A percentile compares a stretch with the other conserved stretches of the same genome.
These are phyloP conservation scores for Daktulosphaira vitifoliae DNA, from an alignment of 1,140 invertebrate species.

Conservation along the genomic window DNA sequence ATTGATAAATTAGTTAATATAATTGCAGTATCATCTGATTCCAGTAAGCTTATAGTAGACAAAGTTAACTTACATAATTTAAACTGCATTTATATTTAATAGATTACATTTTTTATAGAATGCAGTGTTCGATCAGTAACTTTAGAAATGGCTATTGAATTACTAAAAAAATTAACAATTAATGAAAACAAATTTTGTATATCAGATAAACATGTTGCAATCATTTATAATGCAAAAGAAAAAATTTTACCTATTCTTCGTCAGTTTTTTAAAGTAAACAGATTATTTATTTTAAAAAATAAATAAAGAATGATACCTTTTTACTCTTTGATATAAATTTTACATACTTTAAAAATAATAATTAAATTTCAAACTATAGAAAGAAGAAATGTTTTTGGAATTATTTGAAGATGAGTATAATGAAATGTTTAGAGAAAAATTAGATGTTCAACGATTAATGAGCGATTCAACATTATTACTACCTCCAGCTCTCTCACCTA, in stretches of 20 bases:
- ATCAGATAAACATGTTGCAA: slow-evolving; percentile 55
- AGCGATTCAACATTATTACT: slow-evolving; percentile 95
- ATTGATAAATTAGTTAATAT: slow-evolving; percentile 73
- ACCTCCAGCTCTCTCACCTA: slow-evolving; percentile 90
- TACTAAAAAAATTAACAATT: slow-evolving; percentile 57
- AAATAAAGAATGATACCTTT: not conserved
- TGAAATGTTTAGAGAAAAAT: slow-evolving; percentile 74
- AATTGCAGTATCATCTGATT: slow-evolving; percentile 70
- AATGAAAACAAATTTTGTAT: slow-evolving; percentile 49
- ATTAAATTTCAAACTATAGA: slow-evolving; percentile 47
- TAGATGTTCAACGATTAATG: slow-evolving; percentile 88
- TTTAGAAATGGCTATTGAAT: slow-evolving; percentile 72
- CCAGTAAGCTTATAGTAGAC: slow-evolving; percentile 48
- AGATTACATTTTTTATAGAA: slow-evolving; percentile 45
- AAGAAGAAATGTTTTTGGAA: slow-evolving; percentile 96
- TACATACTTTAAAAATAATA: not conserved
- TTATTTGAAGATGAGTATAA: slow-evolving; percentile 98
- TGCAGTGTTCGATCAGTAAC: slow-evolving; percentile 84
- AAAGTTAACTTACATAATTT: not conserved
- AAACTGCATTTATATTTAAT: slow-evolving; percentile 31
- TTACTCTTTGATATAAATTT: not conserved
- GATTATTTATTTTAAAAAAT: not conserved
- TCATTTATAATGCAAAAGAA: slow-evolving; percentile 69
- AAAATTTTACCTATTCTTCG: slow-evolving; percentile 76
- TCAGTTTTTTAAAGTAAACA: slow-evolving; percentile 79